A percentile compares a stretch with the other conserved stretches of the same genome.
phyloP scores from a whole-genome alignment of 2,888 invertebrate genomes.

The Troglohyphantes excavatus region DNA sequence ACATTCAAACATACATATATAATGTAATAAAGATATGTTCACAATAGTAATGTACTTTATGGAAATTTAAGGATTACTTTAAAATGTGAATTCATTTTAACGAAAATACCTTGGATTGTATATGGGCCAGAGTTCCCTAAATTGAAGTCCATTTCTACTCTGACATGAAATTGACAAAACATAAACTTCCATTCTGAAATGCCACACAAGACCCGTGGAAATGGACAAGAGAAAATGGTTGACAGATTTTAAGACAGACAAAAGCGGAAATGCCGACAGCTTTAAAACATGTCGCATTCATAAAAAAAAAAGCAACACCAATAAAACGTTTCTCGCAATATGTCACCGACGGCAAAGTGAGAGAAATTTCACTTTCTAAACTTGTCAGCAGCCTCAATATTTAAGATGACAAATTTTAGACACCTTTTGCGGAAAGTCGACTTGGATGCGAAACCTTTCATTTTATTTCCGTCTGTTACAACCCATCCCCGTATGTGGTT shows the following conservation, averaged over 20 bases:
- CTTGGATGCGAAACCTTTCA: background rate
- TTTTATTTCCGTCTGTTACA: background rate
- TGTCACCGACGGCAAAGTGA: background rate
- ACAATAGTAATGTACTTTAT: no score
- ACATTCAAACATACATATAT: no score
- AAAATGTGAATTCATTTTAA: no score
- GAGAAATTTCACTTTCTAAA: conserved; percentile 39
- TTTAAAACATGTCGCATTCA: conserved; percentile 26
- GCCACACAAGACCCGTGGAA: background rate
- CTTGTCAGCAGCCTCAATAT: conserved; percentile 6
- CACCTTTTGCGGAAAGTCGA: background rate
- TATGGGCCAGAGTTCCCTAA: no score
- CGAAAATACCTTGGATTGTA: no score
- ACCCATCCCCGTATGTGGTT: no score
- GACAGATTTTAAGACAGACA: conserved; percentile 10
- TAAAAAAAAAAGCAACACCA: background rate
- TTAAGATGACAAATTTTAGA: background rate
- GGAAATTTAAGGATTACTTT: no score
- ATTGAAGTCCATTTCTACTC: no score
- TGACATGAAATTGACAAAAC: no score
- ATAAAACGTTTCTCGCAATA: conserved; percentile 12
- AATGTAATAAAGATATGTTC: no score
- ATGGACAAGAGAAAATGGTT: background rate
- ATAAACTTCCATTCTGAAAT: conserved; percentile 16
- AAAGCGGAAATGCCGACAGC: conserved; percentile 7